phyloP scores from a whole-genome alignment of 2,888 invertebrate species.

The Flexamia atlantica region DNA sequence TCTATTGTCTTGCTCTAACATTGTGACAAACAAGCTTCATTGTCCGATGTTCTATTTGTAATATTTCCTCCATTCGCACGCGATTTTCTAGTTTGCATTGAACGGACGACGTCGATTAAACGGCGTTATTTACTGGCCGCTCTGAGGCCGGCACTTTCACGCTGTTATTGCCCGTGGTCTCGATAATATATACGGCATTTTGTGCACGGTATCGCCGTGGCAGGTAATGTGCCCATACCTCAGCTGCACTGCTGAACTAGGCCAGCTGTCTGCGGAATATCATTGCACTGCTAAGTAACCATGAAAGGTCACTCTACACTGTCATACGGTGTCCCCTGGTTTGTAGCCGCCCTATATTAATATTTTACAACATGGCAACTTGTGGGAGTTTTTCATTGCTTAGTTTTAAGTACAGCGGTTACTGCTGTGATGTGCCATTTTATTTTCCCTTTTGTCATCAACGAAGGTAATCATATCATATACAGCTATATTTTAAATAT shows the following conservation, averaged over 20 bases:
- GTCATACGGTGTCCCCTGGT: background rate
- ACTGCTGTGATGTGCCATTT: too few species aligned
- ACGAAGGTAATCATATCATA: too few species aligned
- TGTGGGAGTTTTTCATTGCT: too few species aligned
- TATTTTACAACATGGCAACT: too few species aligned
- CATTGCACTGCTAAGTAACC: background rate
- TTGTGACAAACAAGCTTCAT: too few species aligned
- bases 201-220: constrained; percentile 2
- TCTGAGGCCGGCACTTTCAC: constrained; percentile 24
- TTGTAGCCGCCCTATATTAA: too few species aligned
- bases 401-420: too few species aligned
- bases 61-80: background rate
- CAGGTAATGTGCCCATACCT: constrained; percentile 18
- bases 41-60: too few species aligned
- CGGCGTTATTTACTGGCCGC: constrained; percentile 15
- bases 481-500: too few species aligned
- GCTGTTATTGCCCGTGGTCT: constrained; percentile 16
- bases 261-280: background rate
- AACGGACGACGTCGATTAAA: constrained; percentile 21
- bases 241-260: background rate
- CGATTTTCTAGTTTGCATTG: constrained; percentile 3
- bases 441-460: too few species aligned
- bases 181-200: background rate
- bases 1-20: too few species aligned
- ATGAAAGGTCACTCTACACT: background rate